phyloP scores from a whole-genome alignment of 2,797 vertebrate genomes.

The Notolabrus celidotus region DNA sequence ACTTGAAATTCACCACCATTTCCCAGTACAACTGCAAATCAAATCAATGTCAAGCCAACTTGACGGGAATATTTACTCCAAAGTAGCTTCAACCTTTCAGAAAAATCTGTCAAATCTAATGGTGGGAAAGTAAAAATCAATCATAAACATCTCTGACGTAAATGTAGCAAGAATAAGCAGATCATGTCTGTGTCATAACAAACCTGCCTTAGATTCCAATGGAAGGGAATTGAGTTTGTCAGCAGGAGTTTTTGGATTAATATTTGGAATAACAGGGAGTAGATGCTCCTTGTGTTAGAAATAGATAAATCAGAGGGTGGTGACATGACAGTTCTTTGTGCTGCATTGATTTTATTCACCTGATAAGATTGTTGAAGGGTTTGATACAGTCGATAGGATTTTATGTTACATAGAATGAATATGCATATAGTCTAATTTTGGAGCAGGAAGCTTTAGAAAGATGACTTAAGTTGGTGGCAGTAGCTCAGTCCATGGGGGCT shows the following conservation, averaged over 20 bases:
- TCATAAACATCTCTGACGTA: constrained; percentile 21
- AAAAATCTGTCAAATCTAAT: constrained; percentile 44
- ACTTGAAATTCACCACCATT: constrained; percentile 36
- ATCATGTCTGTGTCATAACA: constrained; percentile 10
- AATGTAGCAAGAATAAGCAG: constrained; percentile 22
- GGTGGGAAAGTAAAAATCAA: constrained; percentile 45
- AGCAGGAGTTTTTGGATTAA: background rate
- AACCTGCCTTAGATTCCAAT: constrained; percentile 8
- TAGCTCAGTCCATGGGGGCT: too few relatives aligned
- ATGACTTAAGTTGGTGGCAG: too few relatives aligned
- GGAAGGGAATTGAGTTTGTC: constrained; percentile 11
- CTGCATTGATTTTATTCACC: too few relatives aligned
- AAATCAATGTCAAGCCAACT: constrained; percentile 36
- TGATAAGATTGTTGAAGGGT: too few relatives aligned
- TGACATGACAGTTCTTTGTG: too few relatives aligned
- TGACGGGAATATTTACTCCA: constrained; percentile 57
- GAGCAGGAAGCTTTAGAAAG: too few relatives aligned
- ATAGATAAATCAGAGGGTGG: too few relatives aligned
- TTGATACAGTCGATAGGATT: too few relatives aligned
- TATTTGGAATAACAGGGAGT: too few relatives aligned
- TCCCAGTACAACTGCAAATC: constrained; percentile 40
- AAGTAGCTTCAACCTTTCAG: constrained; percentile 33
- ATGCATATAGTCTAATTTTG: too few relatives aligned
- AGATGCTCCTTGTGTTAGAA: too few relatives aligned
- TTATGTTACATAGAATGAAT: too few relatives aligned